Conservation (phyloP, 2,888 invertebrate genomes). For the Aproaerema taeniolella region DNA sequence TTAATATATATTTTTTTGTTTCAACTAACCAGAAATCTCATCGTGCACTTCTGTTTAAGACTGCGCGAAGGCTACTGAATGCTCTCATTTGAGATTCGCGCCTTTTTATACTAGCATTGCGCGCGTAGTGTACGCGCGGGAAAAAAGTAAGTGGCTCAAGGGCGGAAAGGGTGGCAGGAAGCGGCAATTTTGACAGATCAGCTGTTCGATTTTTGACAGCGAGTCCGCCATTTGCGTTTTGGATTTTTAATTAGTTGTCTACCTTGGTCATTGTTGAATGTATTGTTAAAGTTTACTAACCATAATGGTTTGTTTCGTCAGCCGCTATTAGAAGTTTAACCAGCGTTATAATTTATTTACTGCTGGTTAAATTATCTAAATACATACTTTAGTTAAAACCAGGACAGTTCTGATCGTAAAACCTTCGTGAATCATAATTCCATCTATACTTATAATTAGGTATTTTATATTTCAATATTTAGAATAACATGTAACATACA, state of each 20-base stretch:
- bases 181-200: constrained; percentile 50
- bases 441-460: too few relatives aligned
- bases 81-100: constrained; percentile 55
- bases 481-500: too few relatives aligned
- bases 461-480: too few relatives aligned
- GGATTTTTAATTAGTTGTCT: background rate
- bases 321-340: too few relatives aligned
- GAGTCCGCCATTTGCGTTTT: constrained; percentile 11
- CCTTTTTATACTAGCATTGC: constrained; percentile 59
- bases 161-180: constrained; percentile 73
- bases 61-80: constrained; percentile 76
- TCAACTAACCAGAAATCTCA: constrained; percentile 72
- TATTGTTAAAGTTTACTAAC: too few relatives aligned
- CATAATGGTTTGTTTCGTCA: too few relatives aligned
- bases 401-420: too few relatives aligned
- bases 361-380: too few relatives aligned
- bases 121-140: constrained; percentile 52
- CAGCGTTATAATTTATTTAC: too few relatives aligned
- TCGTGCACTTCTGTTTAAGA: constrained; percentile 74
- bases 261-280: too few relatives aligned
- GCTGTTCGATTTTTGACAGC: constrained; percentile 34
- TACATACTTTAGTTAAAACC: too few relatives aligned
- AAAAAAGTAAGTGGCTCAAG: constrained; percentile 72
- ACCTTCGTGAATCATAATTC: too few relatives aligned
- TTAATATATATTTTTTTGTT: constrained; percentile 12